Evolutionary conservation across 2,888 invertebrate species (phyloP).

Genomic region (Epistrophe grossulariae): DNA sequence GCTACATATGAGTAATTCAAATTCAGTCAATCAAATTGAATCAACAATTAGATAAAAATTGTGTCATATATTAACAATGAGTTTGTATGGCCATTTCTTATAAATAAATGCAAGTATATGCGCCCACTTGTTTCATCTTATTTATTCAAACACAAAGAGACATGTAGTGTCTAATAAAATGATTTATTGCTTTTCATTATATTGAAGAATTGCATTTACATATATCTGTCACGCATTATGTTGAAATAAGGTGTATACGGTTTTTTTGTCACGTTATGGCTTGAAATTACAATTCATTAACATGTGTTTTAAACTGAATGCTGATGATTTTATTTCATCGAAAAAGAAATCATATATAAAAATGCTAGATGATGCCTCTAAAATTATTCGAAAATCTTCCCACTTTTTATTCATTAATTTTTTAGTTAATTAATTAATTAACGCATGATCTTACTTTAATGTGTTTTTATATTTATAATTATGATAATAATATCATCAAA

Average conservation of each 20-base stretch:
- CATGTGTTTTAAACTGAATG: not conserved
- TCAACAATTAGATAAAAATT: conserved; percentile 4
- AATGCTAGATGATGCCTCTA: not conserved
- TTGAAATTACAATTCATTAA: not conserved
- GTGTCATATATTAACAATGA: not conserved
- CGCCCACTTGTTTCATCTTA: conserved; percentile 1
- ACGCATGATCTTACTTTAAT: not conserved
- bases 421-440: not conserved
- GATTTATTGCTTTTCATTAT: conserved; percentile 28
- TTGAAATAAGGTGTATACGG: conserved; percentile 12
- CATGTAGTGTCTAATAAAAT: conserved; percentile 1
- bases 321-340: no score
- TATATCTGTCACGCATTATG: conserved; percentile 25
- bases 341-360: no score
- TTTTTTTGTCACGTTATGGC: not conserved
- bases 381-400: not conserved
- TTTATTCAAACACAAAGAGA: not conserved
- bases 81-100: not conserved
- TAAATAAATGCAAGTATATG: not conserved
- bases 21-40: conserved; percentile 15
- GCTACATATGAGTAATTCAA: not conserved
- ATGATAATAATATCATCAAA: not conserved
- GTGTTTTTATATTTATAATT: not conserved
- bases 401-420: conserved; percentile 1
- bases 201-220: conserved; percentile 2